Evolutionary conservation across 1,140 invertebrate genomes (phyloP).

Genomic region (Heterodera carotae): DNA sequence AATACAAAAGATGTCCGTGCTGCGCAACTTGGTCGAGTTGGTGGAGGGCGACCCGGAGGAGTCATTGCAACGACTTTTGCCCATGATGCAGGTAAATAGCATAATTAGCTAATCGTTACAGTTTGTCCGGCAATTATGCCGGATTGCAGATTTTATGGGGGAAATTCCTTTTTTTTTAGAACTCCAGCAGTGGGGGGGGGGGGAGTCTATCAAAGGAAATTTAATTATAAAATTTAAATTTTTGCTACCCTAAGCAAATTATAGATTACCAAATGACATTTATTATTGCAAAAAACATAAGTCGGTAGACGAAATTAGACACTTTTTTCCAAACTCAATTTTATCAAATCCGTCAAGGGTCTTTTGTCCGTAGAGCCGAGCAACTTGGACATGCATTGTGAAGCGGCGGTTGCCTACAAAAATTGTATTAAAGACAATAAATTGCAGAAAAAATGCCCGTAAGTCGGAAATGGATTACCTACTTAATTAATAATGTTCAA

Average conservation of each 20-base stretch:
- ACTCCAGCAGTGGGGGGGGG: too few species aligned
- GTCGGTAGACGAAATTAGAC: too few species aligned
- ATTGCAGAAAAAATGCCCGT: constrained; percentile 27
- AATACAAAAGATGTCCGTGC: constrained; percentile 36
- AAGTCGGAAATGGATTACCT: background rate
- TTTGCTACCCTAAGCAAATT: too few species aligned
- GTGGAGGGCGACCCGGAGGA: constrained; percentile 31
- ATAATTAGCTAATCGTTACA: too few species aligned
- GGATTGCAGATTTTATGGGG: too few species aligned
- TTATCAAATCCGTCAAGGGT: constrained; percentile 27
- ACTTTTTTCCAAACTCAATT: constrained; percentile 8
- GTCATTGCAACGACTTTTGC: constrained; percentile 26
- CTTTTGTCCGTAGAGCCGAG: constrained; percentile 32
- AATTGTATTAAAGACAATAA: constrained; percentile 43
- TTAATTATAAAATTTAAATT: background rate
- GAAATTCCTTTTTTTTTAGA: too few species aligned
- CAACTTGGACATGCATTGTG: constrained; percentile 45
- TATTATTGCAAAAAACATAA: too few species aligned
- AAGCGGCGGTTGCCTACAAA: constrained; percentile 41
- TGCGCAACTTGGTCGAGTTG: constrained; percentile 39
- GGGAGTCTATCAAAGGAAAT: too few species aligned
- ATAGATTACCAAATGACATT: too few species aligned
- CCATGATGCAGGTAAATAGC: constrained; percentile 35
- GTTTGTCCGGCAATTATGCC: too few species aligned
- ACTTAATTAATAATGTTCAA: background rate